Base-by-base conservation (phyloP, 2,888 invertebrate species). In the Parnassius orleans region DNA sequence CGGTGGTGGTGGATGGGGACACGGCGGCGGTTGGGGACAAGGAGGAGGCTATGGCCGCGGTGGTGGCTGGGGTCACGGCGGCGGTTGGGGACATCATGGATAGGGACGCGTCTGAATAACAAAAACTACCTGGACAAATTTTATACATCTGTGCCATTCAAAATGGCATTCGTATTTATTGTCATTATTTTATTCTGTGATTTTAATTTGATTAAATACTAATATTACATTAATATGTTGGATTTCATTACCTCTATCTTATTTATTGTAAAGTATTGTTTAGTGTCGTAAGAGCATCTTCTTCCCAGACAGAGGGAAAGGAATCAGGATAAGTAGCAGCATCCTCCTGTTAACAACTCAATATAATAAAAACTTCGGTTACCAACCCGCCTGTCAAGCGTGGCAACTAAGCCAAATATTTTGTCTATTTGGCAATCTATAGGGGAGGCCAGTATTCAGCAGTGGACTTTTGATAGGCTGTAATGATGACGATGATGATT, bases 11-110 rank as follows among this genome's bases (percentile, higher is more conserved):
- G 57, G 61, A 9, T 56, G 59, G 54, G 64, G 68, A 1, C 42
- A 33, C n/a, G 60, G 68, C 14, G 43, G 62, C 2, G 56, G 67
- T 9, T 53, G 64, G 19, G 59, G 66, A 3, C 58, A 59, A 10
- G 60, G 63, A 10, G 65, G 67, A 9, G 64, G 68, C 9, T 48
- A 62, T 12, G 66, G 68, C 41, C 24, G 57, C 1, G 65, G 66
- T 2, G 51, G 61, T 2, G 66, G 68, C 0, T 15, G 47, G 41
- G 58, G 64, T 2, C 15, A 52, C 3, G 58, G 62, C 11, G 50
- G 59, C 14, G 57, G 55, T 15, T 15, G 50, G 46, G 58, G 64
- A 1, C 15, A 47, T 9, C 42, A 43, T 50, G 57, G 57, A 10
- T 51, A 42, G 50, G 51, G 57, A 50, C 51, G 14, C 48, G 7